A percentile compares a stretch with the other conserved stretches of the same genome.
These are phyloP conservation scores for Notolepis coatsorum DNA, from an alignment of 2,797 vertebrate genomes.

Conservation along the genomic window DNA sequence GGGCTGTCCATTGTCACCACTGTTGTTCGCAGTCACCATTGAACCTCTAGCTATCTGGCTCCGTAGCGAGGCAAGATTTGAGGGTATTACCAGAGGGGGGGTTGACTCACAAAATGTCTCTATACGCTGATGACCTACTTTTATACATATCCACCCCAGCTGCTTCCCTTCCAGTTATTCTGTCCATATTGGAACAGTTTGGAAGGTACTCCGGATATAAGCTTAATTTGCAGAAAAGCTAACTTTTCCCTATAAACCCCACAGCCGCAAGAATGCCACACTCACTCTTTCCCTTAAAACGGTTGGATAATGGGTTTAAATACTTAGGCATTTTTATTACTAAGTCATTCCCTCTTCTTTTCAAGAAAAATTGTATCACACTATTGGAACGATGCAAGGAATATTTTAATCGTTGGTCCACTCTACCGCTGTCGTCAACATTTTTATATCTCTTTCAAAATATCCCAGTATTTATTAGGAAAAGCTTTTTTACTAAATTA, in stretches of 20 bases:
- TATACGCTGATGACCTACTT: background rate
- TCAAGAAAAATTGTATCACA: background rate
- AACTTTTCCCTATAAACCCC: background rate
- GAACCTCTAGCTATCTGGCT: background rate
- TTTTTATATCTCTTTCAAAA: conserved; percentile 1
- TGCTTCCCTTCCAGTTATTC: background rate
- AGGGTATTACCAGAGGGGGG: background rate
- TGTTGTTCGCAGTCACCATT: background rate
- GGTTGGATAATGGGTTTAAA: conserved; percentile 1
- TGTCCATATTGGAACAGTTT: conserved; percentile 9
- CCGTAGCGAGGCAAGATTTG: background rate
- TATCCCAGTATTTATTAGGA: background rate
- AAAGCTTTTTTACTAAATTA: background rate
- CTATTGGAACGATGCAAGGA: background rate
- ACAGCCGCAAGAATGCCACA: conserved; percentile 1
- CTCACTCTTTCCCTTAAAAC: conserved; percentile 5
- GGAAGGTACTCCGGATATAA: background rate
- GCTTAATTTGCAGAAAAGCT: background rate
- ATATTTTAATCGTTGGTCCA: background rate
- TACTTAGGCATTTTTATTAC: background rate
- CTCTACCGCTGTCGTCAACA: background rate
- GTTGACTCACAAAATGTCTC: background rate
- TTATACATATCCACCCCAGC: conserved; percentile 2
- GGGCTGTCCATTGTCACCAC: background rate
- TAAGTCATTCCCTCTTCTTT: background rate